phyloP scores from a whole-genome alignment of 2,797 vertebrate genomes.

The Allobates femoralis region DNA sequence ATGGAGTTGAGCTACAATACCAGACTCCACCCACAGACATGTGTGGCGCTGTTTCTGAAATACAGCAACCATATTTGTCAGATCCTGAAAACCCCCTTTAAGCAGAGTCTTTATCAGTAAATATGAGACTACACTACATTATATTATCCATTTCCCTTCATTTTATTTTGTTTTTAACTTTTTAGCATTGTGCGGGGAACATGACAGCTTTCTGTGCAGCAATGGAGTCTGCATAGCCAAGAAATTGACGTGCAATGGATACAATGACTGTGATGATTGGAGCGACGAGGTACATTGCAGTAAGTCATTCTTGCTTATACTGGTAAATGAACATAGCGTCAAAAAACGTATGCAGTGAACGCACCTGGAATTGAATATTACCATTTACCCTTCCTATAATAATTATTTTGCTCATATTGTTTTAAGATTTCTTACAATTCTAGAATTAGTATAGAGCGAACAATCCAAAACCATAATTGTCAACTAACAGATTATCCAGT shows the following conservation, averaged over 20 bases:
- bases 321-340: not conserved
- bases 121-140: not conserved
- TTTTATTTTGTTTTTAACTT: constrained; percentile 44
- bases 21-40: not conserved
- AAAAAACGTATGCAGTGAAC: not conserved
- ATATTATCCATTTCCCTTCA: not conserved
- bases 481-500: too few species aligned
- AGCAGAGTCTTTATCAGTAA: not conserved
- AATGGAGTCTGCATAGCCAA: constrained; percentile 86
- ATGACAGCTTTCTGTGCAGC: constrained; percentile 85
- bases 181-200: constrained; percentile 82
- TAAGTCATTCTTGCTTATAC: constrained; percentile 70
- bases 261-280: constrained; percentile 96
- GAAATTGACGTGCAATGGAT: constrained; percentile 91
- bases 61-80: not conserved
- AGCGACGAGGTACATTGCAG: constrained; percentile 91
- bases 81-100: not conserved
- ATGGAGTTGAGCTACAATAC: not conserved
- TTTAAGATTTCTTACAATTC: too few species aligned
- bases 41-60: not conserved
- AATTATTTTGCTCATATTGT: too few species aligned
- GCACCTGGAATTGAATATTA: not conserved
- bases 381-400: too few species aligned
- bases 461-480: too few species aligned
- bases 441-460: too few species aligned